Percentiles rank a stretch among this genome's conserved stretches.
Conservation (phyloP, 2,888 invertebrate genomes). For the Branchellion lobata region DNA sequence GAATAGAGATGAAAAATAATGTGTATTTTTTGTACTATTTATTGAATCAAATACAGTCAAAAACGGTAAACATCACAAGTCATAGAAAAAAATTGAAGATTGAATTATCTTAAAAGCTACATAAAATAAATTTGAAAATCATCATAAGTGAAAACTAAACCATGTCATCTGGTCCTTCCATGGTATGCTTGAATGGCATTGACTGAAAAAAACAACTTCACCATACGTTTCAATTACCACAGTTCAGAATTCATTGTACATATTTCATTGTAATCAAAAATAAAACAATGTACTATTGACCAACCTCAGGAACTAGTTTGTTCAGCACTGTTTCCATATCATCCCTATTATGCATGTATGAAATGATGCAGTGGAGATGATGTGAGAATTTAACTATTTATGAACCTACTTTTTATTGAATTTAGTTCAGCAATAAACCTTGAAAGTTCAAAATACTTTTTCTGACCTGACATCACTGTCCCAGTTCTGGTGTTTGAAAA, state of each 20-base stretch:
- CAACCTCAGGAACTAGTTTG: constrained; percentile 91
- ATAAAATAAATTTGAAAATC: no score
- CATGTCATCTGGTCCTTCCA: constrained; percentile 98
- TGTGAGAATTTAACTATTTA: no score
- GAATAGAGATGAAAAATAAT: constrained; percentile 36
- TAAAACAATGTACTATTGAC: no score
- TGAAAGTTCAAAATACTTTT: no score
- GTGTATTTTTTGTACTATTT: background rate
- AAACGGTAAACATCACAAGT: background rate
- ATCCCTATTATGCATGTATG: no score
- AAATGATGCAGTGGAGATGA: no score
- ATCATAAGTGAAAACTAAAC: constrained; percentile 68
- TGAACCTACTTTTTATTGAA: no score
- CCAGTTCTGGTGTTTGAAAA: constrained; percentile 75
- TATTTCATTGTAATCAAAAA: no score
- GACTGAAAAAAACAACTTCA: constrained; percentile 66
- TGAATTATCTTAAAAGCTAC: background rate
- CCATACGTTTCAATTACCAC: constrained; percentile 6
- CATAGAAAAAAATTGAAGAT: background rate
- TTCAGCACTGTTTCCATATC: constrained; percentile 99
- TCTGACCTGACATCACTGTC: constrained; percentile 83
- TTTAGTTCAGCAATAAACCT: no score
- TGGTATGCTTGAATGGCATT: constrained; percentile 89
- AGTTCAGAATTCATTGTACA: no score
- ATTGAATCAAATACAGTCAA: background rate